phyloP scores from a whole-genome alignment of 1,140 invertebrate species.

The Penaeus japonicus region DNA sequence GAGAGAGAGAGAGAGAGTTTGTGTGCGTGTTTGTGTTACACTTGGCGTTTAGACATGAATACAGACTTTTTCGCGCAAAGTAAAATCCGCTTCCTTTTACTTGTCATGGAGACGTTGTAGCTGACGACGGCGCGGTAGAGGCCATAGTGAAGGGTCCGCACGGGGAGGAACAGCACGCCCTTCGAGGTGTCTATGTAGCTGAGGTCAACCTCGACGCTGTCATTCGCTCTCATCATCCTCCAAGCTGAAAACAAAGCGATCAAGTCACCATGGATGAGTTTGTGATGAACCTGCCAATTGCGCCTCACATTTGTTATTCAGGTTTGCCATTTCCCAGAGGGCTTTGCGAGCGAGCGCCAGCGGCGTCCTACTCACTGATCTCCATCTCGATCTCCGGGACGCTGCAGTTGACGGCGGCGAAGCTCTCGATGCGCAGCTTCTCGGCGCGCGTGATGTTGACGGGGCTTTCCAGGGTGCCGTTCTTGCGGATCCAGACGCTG shows the following conservation, averaged over 20 bases:
- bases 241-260: not conserved
- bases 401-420: conserved; percentile 26
- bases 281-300: no score
- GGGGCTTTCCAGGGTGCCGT: conserved; percentile 27
- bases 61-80: no score
- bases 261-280: no score
- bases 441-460: conserved; percentile 36
- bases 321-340: no score
- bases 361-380: conserved; percentile 13
- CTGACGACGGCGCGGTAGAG: conserved; percentile 20
- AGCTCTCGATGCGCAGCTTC: conserved; percentile 35
- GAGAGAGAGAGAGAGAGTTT: no score
- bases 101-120: conserved; percentile 43
- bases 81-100: not conserved
- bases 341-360: not conserved
- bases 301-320: no score
- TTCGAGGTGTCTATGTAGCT: conserved; percentile 4
- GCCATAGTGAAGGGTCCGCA: conserved; percentile 28
- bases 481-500: conserved; percentile 9
- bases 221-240: conserved; percentile 19
- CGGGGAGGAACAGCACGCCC: conserved; percentile 26
- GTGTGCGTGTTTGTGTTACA: no score
- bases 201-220: conserved; percentile 26
- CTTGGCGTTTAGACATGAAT: no score
- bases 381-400: conserved; percentile 12